phyloP scores from a whole-genome alignment of 2,888 invertebrate species.

The Xanthorhoe designata region DNA sequence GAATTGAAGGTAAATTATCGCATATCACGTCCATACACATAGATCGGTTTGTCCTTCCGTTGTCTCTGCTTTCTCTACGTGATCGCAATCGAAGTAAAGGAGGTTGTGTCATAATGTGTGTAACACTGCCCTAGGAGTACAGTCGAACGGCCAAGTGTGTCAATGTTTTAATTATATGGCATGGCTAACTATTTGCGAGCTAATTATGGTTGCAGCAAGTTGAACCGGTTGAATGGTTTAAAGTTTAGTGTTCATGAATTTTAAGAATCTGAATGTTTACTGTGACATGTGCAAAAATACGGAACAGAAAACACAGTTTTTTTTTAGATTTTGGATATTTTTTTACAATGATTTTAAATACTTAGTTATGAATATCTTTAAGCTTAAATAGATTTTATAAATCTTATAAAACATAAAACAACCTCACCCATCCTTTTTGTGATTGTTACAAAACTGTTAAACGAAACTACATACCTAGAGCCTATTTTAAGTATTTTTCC shows the following conservation, averaged over 20 bases:
- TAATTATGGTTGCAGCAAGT: conserved; percentile 48
- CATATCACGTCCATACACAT: conserved; percentile 64
- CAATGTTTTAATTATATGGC: conserved; percentile 66
- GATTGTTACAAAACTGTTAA: too few relatives aligned
- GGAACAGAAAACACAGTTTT: too few relatives aligned
- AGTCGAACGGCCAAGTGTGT: conserved; percentile 62
- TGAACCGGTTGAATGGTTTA: conserved; percentile 9
- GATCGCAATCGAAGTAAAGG: conserved; percentile 62
- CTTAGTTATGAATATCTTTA: too few relatives aligned
- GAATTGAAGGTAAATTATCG: conserved; percentile 57
- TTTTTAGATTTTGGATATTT: too few relatives aligned
- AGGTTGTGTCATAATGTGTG: conserved; percentile 49
- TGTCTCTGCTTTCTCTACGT: conserved; percentile 77
- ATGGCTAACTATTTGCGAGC: conserved; percentile 48
- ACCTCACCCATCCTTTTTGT: too few relatives aligned
- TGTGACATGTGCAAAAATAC: too few relatives aligned
- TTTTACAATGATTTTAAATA: too few relatives aligned
- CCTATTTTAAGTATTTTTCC: too few relatives aligned
- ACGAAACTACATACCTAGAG: too few relatives aligned
- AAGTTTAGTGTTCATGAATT: neutral
- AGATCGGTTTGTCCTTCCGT: conserved; percentile 68
- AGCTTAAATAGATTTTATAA: too few relatives aligned
- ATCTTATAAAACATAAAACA: too few relatives aligned
- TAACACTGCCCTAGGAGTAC: conserved; percentile 57
- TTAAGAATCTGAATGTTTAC: neutral